phyloP scores from a whole-genome alignment of 2,113 vertebrate species.

The Benitochromis conjunctus region DNA sequence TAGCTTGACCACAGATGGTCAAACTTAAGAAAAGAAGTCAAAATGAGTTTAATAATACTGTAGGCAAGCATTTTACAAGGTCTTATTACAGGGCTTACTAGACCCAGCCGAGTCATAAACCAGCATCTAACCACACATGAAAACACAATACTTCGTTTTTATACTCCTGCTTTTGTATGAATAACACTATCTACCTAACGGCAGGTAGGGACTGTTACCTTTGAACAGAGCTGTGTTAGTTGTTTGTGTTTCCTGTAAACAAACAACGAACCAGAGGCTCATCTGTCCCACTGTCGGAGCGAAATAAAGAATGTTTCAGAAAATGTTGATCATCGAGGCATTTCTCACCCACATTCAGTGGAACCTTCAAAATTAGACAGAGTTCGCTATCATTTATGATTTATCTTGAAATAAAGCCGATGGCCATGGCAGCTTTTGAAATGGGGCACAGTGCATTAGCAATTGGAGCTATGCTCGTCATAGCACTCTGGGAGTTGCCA shows the following conservation, averaged over 20 bases:
- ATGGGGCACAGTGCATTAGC: neutral
- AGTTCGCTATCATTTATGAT: neutral
- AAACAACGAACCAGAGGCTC: neutral
- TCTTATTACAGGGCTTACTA: neutral
- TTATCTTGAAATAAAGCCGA: neutral
- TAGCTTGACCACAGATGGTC: neutral
- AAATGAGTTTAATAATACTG: neutral
- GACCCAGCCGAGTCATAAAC: neutral
- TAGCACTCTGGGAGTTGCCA: neutral
- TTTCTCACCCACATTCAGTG: neutral
- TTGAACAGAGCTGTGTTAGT: neutral
- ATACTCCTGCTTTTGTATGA: neutral
- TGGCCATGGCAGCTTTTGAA: neutral
- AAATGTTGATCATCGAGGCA: neutral
- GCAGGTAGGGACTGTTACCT: neutral
- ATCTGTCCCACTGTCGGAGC: neutral
- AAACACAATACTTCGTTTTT: neutral
- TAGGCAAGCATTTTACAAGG: neutral
- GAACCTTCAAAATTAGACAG: neutral
- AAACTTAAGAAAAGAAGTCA: neutral
- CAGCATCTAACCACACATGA: neutral
- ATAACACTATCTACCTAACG: neutral
- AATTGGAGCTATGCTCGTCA: neutral
- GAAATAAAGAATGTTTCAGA: neutral
- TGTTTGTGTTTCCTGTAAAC: neutral